Evolutionary conservation across 2,113 vertebrate genomes (phyloP), one percentile per base, ranked within the genome.

Genomic region (Plecotus auritus): DNA sequence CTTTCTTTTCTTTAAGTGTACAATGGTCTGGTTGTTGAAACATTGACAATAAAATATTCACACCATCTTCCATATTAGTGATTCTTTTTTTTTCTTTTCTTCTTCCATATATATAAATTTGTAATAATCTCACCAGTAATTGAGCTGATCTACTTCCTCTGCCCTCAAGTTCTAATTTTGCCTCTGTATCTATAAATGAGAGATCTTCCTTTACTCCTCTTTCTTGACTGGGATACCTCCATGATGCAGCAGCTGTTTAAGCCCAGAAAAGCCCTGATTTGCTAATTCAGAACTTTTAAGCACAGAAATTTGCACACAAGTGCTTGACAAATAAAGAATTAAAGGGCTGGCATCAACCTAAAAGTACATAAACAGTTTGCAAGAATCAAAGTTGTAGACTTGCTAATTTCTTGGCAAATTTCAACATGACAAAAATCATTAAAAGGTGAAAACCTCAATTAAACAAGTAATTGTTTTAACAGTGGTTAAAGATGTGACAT

Each of bases 341-440:
- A 84, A 80, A 93, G 9, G 26, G 72, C 23, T 95, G 82, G 30
- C 73, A 85, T 83, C 47, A 91, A 76, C 61, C 54, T 87, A 61
- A 95, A 93, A 88, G 47, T 87, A 92, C 45, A 77, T 61, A 77
- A 42, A 91, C 47, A 82, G n/a, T 88, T 82, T 88, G 28, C 23
- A 94, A 91, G 88, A 85, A 40, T 73, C 82, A 74, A 74, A 74
- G 45, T 64, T 77, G 54, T 30, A 92, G 92, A 95, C 54, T 85
- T 92, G 42, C 9, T 89, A 91, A 96, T 70, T 93, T 96, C 81
- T 94, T 95, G 45, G 76, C 76, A 94, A 94, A 92, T 94, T 81
- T 91, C 76, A 95, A 30, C 69, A 95, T 14, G 76, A 78, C 40
- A 92, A 95, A 93, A 93, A 82, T 95, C 67, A 96, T 51, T 84